Conservation (phyloP, 2,797 vertebrate species). For the Eulemur rubriventer region DNA sequence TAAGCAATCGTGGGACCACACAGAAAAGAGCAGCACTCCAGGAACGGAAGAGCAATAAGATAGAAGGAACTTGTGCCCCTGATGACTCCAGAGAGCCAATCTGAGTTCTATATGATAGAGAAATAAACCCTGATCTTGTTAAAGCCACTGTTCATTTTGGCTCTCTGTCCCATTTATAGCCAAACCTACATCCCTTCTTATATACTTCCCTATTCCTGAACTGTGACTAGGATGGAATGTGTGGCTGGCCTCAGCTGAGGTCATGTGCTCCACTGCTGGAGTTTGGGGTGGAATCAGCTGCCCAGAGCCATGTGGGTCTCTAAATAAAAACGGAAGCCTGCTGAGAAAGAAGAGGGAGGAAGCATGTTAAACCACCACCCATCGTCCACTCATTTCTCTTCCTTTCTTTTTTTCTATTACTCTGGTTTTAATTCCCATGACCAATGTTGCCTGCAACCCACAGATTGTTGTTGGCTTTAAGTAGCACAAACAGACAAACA, state of each 20-base stretch:
- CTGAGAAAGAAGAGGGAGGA: not conserved
- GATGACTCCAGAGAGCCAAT: not conserved
- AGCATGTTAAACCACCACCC: not conserved
- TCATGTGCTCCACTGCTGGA: not conserved
- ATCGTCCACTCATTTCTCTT: not conserved
- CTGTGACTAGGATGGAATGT: not conserved
- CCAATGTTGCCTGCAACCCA: not conserved
- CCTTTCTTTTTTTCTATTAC: not conserved
- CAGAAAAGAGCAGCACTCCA: not conserved
- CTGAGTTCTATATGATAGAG: not conserved
- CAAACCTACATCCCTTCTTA: not conserved
- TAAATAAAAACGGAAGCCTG: not conserved
- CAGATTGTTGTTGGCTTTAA: not conserved
- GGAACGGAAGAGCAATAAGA: not conserved
- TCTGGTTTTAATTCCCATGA: not conserved
- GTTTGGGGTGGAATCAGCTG: not conserved
- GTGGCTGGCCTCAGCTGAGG: not conserved
- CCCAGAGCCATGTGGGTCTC: not conserved
- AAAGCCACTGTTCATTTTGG: not conserved
- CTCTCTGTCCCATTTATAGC: not conserved
- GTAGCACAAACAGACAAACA: not conserved
- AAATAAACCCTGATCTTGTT: not conserved
- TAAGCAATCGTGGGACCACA: not conserved
- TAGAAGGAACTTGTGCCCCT: not conserved
- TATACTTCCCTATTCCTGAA: not conserved